Conservation (phyloP, 2,888 invertebrate genomes). For the Athalia cordata region DNA sequence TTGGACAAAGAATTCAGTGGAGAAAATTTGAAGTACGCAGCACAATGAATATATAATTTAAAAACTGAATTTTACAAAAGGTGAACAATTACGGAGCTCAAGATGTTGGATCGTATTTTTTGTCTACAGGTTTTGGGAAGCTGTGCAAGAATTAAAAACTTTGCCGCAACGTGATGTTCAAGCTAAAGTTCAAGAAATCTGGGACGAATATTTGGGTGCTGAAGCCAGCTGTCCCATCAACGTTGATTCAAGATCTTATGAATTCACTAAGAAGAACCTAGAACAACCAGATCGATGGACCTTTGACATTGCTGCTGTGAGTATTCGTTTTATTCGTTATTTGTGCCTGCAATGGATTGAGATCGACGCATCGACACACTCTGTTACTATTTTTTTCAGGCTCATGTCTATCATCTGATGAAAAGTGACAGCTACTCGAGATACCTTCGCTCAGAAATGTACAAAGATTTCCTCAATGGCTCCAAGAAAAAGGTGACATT, state of each 20-base stretch:
- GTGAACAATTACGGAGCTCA: not conserved
- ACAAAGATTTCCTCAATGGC: constrained; percentile 96
- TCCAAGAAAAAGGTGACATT: constrained; percentile 94
- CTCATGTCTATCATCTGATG: constrained; percentile 99
- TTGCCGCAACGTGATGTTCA: constrained; percentile 91
- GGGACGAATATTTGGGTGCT: constrained; percentile 94
- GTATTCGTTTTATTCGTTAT: constrained; percentile 55
- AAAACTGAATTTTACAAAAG: constrained; percentile 7
- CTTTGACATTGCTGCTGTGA: constrained; percentile 97
- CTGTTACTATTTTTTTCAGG: constrained; percentile 76
- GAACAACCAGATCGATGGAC: constrained; percentile 92
- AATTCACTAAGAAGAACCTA: constrained; percentile 87
- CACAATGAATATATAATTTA: not conserved
- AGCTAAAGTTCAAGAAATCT: constrained; percentile 88
- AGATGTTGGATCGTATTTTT: not conserved
- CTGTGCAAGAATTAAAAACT: constrained; percentile 93
- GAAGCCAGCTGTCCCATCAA: constrained; percentile 98
- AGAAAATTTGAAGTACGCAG: constrained; percentile 95
- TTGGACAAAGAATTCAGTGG: constrained; percentile 98
- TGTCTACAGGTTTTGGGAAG: constrained; percentile 90
- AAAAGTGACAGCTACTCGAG: constrained; percentile 99
- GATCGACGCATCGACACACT: not conserved
- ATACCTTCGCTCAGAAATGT: constrained; percentile 98
- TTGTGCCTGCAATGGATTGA: not conserved
- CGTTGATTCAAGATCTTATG: constrained; percentile 94